phyloP scores from a whole-genome alignment of 2,797 vertebrate species.

The Lutjanus argentimaculatus region DNA sequence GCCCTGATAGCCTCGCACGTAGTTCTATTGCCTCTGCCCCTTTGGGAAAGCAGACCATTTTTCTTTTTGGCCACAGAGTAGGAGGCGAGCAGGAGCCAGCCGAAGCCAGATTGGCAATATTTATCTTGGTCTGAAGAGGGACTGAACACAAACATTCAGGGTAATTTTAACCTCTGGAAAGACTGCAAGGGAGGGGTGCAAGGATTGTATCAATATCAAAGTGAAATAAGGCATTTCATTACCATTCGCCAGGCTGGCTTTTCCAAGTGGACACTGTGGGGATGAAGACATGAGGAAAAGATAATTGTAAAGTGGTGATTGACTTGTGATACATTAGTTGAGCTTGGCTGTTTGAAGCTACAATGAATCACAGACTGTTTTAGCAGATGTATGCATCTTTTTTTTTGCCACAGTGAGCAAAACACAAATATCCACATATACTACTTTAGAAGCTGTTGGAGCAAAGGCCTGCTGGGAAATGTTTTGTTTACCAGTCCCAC shows the following conservation, averaged over 20 bases:
- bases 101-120: constrained; percentile 80
- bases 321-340: constrained; percentile 39
- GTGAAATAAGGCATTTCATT: constrained; percentile 69
- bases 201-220: constrained; percentile 71
- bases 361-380: constrained; percentile 36
- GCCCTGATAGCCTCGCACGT: constrained; percentile 65
- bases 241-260: constrained; percentile 30
- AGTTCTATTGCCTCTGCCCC: constrained; percentile 76
- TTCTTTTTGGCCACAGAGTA: constrained; percentile 74
- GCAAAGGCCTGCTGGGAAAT: constrained; percentile 73
- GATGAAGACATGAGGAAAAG: constrained; percentile 31
- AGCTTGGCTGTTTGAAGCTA: constrained; percentile 17
- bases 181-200: constrained; percentile 37
- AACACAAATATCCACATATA: constrained; percentile 31
- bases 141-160: constrained; percentile 77
- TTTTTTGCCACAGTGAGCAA: constrained; percentile 40
- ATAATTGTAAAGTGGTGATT: constrained; percentile 30
- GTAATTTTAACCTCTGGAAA: constrained; percentile 77
- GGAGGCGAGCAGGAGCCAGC: constrained; percentile 65
- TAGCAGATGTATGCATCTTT: constrained; percentile 18
- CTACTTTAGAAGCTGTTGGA: constrained; percentile 53
- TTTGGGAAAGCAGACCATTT: constrained; percentile 79
- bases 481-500: constrained; percentile 81
- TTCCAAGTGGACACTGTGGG: constrained; percentile 28
- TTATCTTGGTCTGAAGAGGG: constrained; percentile 81